Evolutionary conservation across 2,888 invertebrate species (phyloP).

Genomic region (Perdita meconis): DNA sequence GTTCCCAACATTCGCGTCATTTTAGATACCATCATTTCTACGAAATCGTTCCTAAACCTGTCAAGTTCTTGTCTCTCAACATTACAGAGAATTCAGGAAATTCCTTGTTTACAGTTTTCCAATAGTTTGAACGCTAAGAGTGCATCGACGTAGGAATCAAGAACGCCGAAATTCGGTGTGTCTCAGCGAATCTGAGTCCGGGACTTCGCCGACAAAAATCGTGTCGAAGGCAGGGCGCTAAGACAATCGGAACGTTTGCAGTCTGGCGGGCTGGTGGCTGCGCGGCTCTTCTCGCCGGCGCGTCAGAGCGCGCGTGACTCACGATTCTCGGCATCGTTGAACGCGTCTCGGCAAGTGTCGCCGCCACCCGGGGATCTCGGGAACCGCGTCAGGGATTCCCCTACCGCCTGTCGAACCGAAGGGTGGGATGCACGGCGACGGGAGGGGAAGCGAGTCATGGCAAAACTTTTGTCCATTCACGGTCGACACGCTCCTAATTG

Average conservation of each 20-base stretch:
- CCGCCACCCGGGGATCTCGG: slow-evolving; percentile 83
- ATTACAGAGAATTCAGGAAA: no score
- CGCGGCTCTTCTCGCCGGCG: slow-evolving; percentile 41
- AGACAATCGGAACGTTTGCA: neutral
- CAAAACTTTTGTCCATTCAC: slow-evolving; percentile 82
- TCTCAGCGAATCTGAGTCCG: no score
- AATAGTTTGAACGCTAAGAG: no score
- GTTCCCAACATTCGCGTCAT: no score
- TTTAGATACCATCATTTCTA: no score
- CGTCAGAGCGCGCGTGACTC: slow-evolving; percentile 77
- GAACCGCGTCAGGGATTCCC: slow-evolving; percentile 77
- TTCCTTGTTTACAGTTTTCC: no score
- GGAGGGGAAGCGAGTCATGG: slow-evolving; percentile 67
- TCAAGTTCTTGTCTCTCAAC: no score
- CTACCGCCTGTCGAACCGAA: slow-evolving; percentile 63
- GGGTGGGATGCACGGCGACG: slow-evolving; percentile 51
- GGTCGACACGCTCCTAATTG: slow-evolving; percentile 77
- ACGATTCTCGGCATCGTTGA: slow-evolving; percentile 70
- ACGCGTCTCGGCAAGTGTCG: slow-evolving; percentile 78
- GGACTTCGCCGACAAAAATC: neutral
- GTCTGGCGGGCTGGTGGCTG: slow-evolving; percentile 14
- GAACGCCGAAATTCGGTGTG: no score
- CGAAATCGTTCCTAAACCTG: no score
- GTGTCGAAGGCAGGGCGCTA: neutral
- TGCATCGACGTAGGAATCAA: no score